Percentiles rank a stretch among this genome's conserved stretches.
Conservation (phyloP, 2,888 invertebrate species). For the Catocala fraxini region DNA sequence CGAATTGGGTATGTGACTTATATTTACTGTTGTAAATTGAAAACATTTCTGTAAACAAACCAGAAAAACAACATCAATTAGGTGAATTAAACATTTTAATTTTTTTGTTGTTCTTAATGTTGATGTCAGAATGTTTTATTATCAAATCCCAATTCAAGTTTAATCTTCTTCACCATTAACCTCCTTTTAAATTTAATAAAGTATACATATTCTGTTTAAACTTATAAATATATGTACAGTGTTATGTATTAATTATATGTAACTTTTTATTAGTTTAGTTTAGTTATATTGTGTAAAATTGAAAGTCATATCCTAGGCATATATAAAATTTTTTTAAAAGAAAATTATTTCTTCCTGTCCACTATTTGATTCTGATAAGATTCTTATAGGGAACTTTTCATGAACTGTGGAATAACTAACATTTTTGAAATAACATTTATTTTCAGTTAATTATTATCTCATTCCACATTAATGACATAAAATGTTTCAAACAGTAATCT, state of each 20-base stretch:
- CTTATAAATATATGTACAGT: background rate
- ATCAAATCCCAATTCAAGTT: constrained; percentile 1
- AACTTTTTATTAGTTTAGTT: no score
- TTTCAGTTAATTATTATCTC: constrained; percentile 15
- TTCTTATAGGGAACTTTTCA: no score
- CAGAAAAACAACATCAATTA: background rate
- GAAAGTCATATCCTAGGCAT: no score
- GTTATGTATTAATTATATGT: no score
- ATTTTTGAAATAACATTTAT: background rate
- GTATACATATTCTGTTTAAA: no score
- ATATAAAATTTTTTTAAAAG: background rate
- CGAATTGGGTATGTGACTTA: no score
- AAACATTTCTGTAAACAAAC: background rate
- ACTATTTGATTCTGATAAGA: no score
- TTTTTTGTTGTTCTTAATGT: background rate
- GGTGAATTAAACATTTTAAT: background rate
- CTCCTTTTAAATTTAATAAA: constrained; percentile 3
- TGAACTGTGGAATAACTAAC: no score
- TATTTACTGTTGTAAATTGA: no score
- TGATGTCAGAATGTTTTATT: background rate
- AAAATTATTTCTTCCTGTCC: background rate
- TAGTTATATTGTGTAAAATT: no score
- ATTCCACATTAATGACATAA: constrained; percentile 1
- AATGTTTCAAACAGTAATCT: constrained; percentile 17
- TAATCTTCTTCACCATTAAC: constrained; percentile 12